Evolutionary conservation across 2,113 vertebrate genomes (phyloP).

Genomic region (Pteropus alecto): DNA sequence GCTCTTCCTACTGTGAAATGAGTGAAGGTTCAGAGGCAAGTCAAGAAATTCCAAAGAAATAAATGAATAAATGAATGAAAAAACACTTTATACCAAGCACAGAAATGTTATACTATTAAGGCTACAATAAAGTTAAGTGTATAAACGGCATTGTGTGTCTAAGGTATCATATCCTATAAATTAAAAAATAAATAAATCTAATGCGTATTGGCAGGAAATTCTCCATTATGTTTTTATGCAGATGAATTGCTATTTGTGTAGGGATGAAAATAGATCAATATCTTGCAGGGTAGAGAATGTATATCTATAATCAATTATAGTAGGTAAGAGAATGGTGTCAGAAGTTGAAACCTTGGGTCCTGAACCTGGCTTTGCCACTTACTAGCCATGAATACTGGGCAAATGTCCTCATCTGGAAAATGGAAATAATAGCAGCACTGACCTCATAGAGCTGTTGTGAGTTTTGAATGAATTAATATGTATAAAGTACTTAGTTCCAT

Average conservation of each 20-base stretch:
- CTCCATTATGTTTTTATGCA: slow-evolving; percentile 88
- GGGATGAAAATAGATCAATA: slow-evolving; percentile 83
- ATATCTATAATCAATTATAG: slow-evolving; percentile 82
- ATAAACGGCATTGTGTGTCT: slow-evolving; percentile 80
- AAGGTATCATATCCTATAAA: slow-evolving; percentile 83
- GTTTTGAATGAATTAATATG: slow-evolving; percentile 27
- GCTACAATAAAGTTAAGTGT: background rate
- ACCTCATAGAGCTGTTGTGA: background rate
- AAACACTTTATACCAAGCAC: background rate
- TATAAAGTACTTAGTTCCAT: background rate
- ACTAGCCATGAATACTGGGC: background rate
- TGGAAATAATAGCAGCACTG: background rate
- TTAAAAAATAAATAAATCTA: slow-evolving; percentile 90
- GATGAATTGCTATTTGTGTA: slow-evolving; percentile 82
- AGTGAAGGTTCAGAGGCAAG: slow-evolving; percentile 3
- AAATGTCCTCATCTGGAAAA: slow-evolving; percentile 21
- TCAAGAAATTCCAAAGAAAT: slow-evolving; percentile 18
- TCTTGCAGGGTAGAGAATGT: slow-evolving; percentile 86
- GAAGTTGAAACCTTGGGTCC: slow-evolving; percentile 70
- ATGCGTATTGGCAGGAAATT: slow-evolving; percentile 87
- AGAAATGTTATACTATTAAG: background rate
- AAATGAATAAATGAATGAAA: background rate
- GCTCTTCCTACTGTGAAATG: background rate
- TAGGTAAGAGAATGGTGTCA: slow-evolving; percentile 82
- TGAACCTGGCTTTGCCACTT: background rate